Conservation (phyloP, 2,888 invertebrate genomes). For the Disparrhopalites patrizii region DNA sequence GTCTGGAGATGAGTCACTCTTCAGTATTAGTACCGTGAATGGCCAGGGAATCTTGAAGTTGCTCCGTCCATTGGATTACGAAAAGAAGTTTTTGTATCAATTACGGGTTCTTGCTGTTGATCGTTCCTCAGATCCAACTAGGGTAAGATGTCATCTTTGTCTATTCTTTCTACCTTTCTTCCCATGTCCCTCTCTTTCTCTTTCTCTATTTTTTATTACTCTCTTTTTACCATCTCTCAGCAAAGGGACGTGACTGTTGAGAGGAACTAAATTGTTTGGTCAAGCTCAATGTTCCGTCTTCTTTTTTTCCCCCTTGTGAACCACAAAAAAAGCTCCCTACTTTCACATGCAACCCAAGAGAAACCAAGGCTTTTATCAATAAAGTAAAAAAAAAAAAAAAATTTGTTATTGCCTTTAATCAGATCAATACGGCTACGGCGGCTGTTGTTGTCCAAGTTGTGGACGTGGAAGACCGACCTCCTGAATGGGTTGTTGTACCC, state of each 20-base stretch:
- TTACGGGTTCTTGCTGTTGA: constrained; percentile 76
- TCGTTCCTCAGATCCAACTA: constrained; percentile 68
- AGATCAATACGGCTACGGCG: constrained; percentile 77
- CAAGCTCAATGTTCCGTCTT: too few relatives aligned
- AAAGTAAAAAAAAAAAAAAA: not conserved
- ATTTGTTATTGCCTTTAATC: not conserved
- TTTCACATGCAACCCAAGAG: too few relatives aligned
- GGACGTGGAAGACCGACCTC: constrained; percentile 88
- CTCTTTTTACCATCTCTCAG: too few relatives aligned
- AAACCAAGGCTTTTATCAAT: too few relatives aligned
- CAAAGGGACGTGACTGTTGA: too few relatives aligned
- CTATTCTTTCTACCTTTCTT: too few relatives aligned
- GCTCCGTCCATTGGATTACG: constrained; percentile 74
- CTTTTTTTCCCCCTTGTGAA: too few relatives aligned
- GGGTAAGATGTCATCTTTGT: constrained; percentile 49
- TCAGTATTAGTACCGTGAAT: constrained; percentile 75
- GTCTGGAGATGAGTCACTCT: constrained; percentile 71
- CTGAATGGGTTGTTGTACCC: constrained; percentile 80
- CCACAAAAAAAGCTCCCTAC: too few relatives aligned
- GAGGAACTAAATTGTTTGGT: not conserved
- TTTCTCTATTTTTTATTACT: not conserved
- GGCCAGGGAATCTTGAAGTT: constrained; percentile 80
- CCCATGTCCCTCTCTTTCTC: too few relatives aligned
- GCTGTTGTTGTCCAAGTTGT: constrained; percentile 78
- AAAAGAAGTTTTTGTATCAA: constrained; percentile 80